A percentile compares a stretch with the other conserved stretches of the same genome.
Evolutionary conservation across 2,113 vertebrate genomes (phyloP).

Genomic region (Pterocles gutturalis): DNA sequence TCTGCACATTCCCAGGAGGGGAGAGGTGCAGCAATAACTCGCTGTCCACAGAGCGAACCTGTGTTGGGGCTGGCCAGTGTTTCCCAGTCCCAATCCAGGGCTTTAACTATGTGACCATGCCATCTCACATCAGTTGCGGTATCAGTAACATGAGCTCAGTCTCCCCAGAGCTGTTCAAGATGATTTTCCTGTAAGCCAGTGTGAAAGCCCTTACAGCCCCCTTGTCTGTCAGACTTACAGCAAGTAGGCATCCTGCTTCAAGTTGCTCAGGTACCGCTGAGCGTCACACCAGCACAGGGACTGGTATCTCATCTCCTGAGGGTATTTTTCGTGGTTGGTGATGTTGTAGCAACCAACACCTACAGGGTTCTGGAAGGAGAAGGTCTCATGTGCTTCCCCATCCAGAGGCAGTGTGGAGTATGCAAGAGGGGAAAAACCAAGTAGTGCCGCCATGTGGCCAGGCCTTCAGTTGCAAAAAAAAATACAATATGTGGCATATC

Average conservation of each 20-base stretch:
- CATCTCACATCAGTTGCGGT: background rate
- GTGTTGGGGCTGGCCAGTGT: rapidly evolving
- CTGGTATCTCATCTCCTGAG: conserved; percentile 37
- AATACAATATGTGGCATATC: background rate
- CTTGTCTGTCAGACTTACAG: conserved; percentile 66
- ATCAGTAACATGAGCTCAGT: rapidly evolving
- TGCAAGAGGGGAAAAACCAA: background rate
- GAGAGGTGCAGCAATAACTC: background rate
- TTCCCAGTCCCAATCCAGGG: background rate
- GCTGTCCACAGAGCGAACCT: background rate
- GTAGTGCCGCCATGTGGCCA: background rate
- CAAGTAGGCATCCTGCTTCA: conserved; percentile 20
- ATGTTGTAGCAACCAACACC: conserved; percentile 78
- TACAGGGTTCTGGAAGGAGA: conserved; percentile 68
- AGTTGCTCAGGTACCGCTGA: conserved; percentile 64
- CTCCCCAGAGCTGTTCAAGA: background rate
- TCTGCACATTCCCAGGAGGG: background rate
- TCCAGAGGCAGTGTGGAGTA: background rate
- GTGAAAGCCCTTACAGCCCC: background rate
- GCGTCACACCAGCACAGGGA: conserved; percentile 56
- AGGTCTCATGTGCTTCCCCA: background rate
- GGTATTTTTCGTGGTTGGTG: conserved; percentile 29
- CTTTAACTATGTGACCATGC: background rate
- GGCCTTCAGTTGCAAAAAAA: background rate
- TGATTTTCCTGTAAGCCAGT: background rate